phyloP scores from a whole-genome alignment of 2,888 invertebrate species.

The Ophioninae sp. region DNA sequence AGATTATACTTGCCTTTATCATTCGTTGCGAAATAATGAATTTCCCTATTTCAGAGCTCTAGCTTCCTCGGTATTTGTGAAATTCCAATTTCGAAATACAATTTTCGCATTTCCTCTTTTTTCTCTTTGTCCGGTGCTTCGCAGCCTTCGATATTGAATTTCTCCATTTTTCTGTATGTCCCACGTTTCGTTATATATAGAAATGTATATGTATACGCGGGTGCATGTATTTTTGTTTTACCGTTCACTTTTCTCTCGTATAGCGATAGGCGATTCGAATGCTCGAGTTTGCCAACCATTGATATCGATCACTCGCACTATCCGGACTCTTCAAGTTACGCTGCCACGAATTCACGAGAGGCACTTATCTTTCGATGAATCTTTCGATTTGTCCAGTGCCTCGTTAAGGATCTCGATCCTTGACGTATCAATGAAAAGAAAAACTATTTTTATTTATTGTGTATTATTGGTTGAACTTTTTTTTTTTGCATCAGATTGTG shows the following conservation, averaged over 20 bases:
- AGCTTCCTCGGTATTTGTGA: not conserved
- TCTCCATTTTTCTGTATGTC: constrained; percentile 10
- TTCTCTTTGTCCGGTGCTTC: not conserved
- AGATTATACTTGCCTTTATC: constrained; percentile 7
- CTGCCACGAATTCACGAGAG: constrained; percentile 52
- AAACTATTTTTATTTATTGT: not conserved
- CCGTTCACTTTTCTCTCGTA: not conserved
- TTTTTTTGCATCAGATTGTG: not conserved
- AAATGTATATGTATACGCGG: not conserved
- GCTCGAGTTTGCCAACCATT: constrained; percentile 10
- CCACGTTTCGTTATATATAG: constrained; percentile 5
- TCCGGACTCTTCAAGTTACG: constrained; percentile 5
- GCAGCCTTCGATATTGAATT: constrained; percentile 32
- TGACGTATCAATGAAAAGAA: not conserved
- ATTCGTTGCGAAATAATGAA: constrained; percentile 5
- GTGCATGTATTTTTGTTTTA: not conserved
- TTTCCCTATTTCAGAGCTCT: constrained; percentile 8
- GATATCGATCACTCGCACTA: constrained; percentile 43
- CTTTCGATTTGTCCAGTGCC: constrained; percentile 19
- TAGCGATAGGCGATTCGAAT: constrained; percentile 9
- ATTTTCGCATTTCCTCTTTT: constrained; percentile 11
- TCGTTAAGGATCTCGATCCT: not conserved
- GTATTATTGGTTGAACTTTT: not conserved
- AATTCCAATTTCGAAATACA: constrained; percentile 59
- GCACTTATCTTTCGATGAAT: constrained; percentile 5